phyloP scores from a whole-genome alignment of 2,797 vertebrate species.

The Trachops cirrhosus region DNA sequence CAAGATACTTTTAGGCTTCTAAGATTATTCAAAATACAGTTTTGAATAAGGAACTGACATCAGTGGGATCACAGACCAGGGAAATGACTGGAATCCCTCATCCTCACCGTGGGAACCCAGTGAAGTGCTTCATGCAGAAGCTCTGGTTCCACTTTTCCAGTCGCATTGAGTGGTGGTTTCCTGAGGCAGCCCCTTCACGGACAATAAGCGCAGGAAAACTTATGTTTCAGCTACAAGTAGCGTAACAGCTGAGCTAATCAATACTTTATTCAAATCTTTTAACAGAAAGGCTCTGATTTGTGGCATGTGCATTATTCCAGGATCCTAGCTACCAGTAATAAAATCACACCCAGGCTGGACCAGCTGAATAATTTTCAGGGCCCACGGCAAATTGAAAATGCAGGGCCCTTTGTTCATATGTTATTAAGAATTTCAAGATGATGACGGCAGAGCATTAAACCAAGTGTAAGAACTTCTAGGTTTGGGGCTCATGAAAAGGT shows the following conservation, averaged over 20 bases:
- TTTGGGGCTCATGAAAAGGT: accelerated
- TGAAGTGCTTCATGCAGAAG: accelerated
- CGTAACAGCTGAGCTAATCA: neutral
- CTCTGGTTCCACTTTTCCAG: too few species aligned
- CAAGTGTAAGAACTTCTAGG: neutral
- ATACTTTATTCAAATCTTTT: neutral
- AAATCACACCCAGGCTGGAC: neutral
- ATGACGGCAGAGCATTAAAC: neutral
- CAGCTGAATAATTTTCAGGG: neutral
- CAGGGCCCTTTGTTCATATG: neutral
- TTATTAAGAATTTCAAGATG: neutral
- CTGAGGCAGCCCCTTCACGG: neutral
- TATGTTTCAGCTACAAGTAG: neutral
- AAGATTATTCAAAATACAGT: neutral
- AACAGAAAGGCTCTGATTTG: neutral
- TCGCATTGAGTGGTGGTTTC: neutral
- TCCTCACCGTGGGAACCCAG: neutral
- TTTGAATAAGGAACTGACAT: neutral
- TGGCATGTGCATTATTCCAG: neutral
- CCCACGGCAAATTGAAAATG: neutral
- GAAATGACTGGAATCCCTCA: accelerated
- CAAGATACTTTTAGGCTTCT: neutral
- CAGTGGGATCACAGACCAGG: neutral
- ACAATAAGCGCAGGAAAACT: neutral
- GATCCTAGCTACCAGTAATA: neutral